Evolutionary conservation across 2,888 invertebrate genomes (phyloP).

Genomic region (Diarsia dahlii): DNA sequence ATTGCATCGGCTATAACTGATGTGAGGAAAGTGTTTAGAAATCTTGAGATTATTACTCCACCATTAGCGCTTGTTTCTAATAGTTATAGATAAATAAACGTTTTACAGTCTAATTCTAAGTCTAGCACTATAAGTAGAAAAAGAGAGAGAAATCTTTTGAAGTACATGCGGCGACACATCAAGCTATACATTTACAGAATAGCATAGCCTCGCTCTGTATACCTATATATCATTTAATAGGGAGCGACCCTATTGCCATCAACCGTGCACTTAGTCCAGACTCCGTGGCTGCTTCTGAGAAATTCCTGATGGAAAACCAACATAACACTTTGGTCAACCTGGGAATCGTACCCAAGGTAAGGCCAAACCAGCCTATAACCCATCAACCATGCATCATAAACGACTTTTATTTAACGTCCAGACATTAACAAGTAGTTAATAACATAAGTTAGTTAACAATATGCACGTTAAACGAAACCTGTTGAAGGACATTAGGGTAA

Average conservation of each 20-base stretch:
- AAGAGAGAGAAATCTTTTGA: background rate
- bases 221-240: too few relatives aligned
- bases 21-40: conserved; percentile 46
- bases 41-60: conserved; percentile 25
- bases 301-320: too few relatives aligned
- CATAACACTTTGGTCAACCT: too few relatives aligned
- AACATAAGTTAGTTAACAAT: conserved; percentile 59
- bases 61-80: conserved; percentile 33
- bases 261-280: too few relatives aligned
- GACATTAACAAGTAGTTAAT: conserved; percentile 33
- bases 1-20: conserved; percentile 22
- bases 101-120: background rate
- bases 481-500: conserved; percentile 58
- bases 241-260: too few relatives aligned
- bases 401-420: conserved; percentile 19
- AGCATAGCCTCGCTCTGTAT: too few relatives aligned
- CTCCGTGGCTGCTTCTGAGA: too few relatives aligned
- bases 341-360: background rate
- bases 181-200: too few relatives aligned
- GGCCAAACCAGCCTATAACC: background rate
- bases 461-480: conserved; percentile 53
- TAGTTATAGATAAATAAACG: conserved; percentile 22
- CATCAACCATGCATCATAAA: conserved; percentile 29
- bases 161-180: too few relatives aligned
- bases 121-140: background rate